Conservation (phyloP, 2,797 vertebrate species). For the Sebastes dallii region DNA sequence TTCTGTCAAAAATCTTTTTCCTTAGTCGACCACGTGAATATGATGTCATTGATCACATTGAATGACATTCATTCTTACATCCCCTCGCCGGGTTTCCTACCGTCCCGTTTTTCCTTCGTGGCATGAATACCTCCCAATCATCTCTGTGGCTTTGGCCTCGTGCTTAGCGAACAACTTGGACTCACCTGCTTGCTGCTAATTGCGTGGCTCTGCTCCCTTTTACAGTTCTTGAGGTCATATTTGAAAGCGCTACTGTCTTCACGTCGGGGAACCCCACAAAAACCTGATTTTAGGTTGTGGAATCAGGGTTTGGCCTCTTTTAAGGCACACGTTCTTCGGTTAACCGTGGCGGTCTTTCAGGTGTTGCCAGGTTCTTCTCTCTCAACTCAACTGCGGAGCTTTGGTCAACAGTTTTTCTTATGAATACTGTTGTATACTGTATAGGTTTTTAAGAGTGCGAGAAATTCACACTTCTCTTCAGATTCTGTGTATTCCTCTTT, state of each 20-base stretch:
- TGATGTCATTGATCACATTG: conserved; percentile 20
- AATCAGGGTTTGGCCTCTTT: conserved; percentile 42
- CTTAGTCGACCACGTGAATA: background rate
- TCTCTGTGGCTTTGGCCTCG: conserved; percentile 58
- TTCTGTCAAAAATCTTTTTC: background rate
- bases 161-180: conserved; percentile 54
- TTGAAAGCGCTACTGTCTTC: conserved; percentile 60
- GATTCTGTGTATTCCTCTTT: background rate
- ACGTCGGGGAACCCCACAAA: conserved; percentile 26
- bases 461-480: background rate
- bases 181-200: conserved; percentile 70
- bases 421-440: background rate
- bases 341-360: conserved; percentile 61
- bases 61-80: conserved; percentile 15
- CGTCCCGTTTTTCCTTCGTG: conserved; percentile 23
- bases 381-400: conserved; percentile 5
- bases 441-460: background rate
- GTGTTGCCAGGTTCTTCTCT: conserved; percentile 54
- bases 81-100: conserved; percentile 4
- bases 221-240: conserved; percentile 42
- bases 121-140: conserved; percentile 53
- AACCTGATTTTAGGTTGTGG: conserved; percentile 39
- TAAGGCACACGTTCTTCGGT: conserved; percentile 23
- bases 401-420: background rate
- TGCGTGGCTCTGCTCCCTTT: conserved; percentile 49